These are phyloP conservation scores for Dipodomys spectabilis DNA, from an alignment of 2,113 vertebrate species.

Conservation along the genomic window DNA sequence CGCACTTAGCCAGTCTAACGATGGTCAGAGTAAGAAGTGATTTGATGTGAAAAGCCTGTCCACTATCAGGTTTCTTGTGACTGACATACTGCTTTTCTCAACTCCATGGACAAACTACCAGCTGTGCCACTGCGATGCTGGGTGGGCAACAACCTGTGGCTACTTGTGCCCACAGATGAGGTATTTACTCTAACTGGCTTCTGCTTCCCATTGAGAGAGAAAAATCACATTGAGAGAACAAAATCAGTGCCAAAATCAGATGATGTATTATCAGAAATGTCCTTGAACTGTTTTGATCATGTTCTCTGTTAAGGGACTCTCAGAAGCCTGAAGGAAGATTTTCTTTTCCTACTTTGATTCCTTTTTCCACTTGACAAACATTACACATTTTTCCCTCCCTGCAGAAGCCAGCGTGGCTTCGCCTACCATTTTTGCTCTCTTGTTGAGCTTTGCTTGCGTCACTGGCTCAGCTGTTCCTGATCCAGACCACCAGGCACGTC, in stretches of 20 bases:
- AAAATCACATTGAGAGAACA: background rate
- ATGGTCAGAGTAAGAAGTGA: constrained; percentile 21
- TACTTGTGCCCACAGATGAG: background rate
- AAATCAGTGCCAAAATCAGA: constrained; percentile 48
- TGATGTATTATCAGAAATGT: background rate
- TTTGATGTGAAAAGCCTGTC: constrained; percentile 28
- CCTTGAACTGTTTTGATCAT: constrained; percentile 36
- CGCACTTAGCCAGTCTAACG: background rate
- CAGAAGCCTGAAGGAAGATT: constrained; percentile 2
- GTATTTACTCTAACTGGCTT: constrained; percentile 42
- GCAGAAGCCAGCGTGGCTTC: constrained; percentile 26
- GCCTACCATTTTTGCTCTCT: background rate
- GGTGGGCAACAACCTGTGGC: constrained; percentile 41
- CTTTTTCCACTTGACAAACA: constrained; percentile 51
- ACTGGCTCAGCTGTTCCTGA: background rate
- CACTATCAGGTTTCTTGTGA: constrained; percentile 32
- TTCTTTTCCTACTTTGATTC: constrained; percentile 26
- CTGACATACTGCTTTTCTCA: constrained; percentile 49
- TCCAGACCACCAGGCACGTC: background rate
- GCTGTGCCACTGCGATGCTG: background rate
- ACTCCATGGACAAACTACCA: background rate
- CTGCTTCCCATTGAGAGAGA: constrained; percentile 42
- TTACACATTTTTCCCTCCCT: background rate
- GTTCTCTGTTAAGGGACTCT: background rate
- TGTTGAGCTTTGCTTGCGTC: background rate